Evolutionary conservation across 2,888 invertebrate genomes (phyloP).

Genomic region (Synergus laeviventris): DNA sequence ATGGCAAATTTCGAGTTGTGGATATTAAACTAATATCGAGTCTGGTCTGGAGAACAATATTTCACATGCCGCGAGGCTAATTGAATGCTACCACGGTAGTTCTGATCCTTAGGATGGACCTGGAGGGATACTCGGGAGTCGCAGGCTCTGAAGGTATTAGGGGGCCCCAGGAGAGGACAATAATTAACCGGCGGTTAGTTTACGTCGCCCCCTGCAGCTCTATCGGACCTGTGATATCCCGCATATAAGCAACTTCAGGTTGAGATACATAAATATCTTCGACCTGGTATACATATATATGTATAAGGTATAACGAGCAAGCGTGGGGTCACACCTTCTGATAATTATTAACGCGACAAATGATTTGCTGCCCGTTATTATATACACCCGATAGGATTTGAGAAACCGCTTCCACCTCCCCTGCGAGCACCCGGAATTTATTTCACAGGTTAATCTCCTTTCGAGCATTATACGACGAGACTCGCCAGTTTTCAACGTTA

Average conservation of each 20-base stretch:
- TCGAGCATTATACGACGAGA: constrained; percentile 10
- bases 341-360: constrained; percentile 75
- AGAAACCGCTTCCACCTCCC: constrained; percentile 22
- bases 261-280: constrained; percentile 36
- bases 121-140: constrained; percentile 57
- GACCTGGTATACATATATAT: constrained; percentile 17
- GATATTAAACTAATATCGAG: constrained; percentile 11
- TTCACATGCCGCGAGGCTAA: constrained; percentile 74
- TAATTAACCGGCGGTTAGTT: constrained; percentile 75
- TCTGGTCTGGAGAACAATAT: constrained; percentile 60
- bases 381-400: constrained; percentile 43
- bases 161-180: constrained; percentile 63
- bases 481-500: constrained; percentile 30
- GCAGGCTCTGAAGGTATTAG: constrained; percentile 37
- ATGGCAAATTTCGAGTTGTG: not conserved
- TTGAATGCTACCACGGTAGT: constrained; percentile 76
- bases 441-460: constrained; percentile 40
- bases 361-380: constrained; percentile 61
- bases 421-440: constrained; percentile 34
- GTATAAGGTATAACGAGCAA: constrained; percentile 39
- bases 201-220: constrained; percentile 66
- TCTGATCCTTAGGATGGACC: constrained; percentile 59
- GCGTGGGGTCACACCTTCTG: constrained; percentile 67
- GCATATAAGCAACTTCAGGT: constrained; percentile 37
- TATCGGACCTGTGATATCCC: constrained; percentile 50